Conservation (phyloP, 1,140 invertebrate species). For the Drosophila setifemur region DNA sequence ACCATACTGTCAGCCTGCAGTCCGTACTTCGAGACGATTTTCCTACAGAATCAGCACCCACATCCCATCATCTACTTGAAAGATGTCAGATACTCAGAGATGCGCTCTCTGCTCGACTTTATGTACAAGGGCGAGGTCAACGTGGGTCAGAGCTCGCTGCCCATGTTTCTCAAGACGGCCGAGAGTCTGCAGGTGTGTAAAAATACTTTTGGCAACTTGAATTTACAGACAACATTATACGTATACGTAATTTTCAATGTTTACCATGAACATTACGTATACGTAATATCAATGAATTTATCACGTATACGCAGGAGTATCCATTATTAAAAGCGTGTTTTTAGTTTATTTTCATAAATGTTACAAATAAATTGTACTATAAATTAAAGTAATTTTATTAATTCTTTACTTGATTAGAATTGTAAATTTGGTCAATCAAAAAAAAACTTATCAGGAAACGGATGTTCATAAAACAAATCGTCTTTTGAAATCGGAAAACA, state of each 20-base stretch:
- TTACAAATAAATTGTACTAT: too few relatives aligned
- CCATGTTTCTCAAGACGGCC: conserved; percentile 94
- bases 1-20: conserved; percentile 96
- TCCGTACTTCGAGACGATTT: conserved; percentile 96
- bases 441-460: too few relatives aligned
- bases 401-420: too few relatives aligned
- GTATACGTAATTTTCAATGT: not conserved
- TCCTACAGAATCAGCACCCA: conserved; percentile 94
- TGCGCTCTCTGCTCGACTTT: conserved; percentile 93
- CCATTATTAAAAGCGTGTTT: too few relatives aligned
- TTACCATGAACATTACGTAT: not conserved
- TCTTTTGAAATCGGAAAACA: too few relatives aligned
- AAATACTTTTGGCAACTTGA: not conserved
- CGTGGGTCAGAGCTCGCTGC: conserved; percentile 92
- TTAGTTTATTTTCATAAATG: too few relatives aligned
- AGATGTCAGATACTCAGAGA: conserved; percentile 93
- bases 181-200: conserved; percentile 91
- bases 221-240: not conserved
- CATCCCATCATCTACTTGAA: conserved; percentile 96
- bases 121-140: conserved; percentile 96
- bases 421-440: too few relatives aligned
- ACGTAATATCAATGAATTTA: not conserved
- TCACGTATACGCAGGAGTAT: not conserved
- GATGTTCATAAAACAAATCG: not conserved
- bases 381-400: too few relatives aligned